Evolutionary conservation across 2,888 invertebrate species (phyloP).

Genomic region (Boloria euphrosyne): DNA sequence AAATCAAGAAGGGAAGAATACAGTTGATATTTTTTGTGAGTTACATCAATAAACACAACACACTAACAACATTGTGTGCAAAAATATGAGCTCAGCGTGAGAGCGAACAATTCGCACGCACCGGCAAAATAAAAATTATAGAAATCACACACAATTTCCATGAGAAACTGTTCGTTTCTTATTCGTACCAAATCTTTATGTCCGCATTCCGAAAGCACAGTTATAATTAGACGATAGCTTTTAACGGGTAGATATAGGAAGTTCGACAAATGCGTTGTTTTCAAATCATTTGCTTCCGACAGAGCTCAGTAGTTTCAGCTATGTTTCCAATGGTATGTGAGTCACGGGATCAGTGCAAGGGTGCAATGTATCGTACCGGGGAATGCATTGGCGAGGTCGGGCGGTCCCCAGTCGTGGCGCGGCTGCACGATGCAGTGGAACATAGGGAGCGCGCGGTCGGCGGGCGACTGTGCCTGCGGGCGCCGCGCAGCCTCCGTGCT

Average conservation of each 20-base stretch:
- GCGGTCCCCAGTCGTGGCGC: conserved; percentile 88
- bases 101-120: conserved; percentile 10
- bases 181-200: conserved; percentile 23
- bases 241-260: conserved; percentile 41
- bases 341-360: conserved; percentile 34
- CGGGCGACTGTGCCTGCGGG: conserved; percentile 45
- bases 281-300: neutral
- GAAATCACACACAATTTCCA: conserved; percentile 28
- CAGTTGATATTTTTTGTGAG: conserved; percentile 5
- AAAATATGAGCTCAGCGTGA: conserved; percentile 8
- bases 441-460: conserved; percentile 75
- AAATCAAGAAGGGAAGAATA: neutral
- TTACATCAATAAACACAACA: conserved; percentile 15
- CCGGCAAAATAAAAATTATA: conserved; percentile 38
- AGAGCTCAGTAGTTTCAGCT: neutral
- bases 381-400: conserved; percentile 87
- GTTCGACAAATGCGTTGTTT: conserved; percentile 16
- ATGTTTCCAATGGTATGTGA: neutral
- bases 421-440: conserved; percentile 93
- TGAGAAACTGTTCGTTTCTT: conserved; percentile 22
- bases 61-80: conserved; percentile 9
- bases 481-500: conserved; percentile 49
- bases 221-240: conserved; percentile 60
- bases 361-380: conserved; percentile 80
- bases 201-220: conserved; percentile 45